Evolutionary conservation across 2,113 vertebrate genomes (phyloP), one percentile per base, ranked within the genome.

Genomic region (Paraplagusia blochii): DNA sequence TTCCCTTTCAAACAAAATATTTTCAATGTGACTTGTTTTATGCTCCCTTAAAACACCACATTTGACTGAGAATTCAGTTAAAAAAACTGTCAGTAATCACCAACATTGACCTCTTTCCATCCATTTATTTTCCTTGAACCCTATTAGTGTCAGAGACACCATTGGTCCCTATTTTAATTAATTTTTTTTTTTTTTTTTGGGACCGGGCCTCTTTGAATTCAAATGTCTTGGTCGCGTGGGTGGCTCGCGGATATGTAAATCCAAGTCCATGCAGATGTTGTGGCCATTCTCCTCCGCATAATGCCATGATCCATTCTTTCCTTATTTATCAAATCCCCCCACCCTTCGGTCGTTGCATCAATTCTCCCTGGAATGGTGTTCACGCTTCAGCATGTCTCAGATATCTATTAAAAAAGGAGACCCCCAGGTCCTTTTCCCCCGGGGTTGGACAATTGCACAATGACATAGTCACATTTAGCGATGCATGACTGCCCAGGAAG

Each of bases 211-310:
- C 47, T 69, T 76, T 61, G 77, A 63, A 75, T 58, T 49, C 62
- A 49, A 74, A 66, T 51, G 62, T 68, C 49, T 55, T 19, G 39
- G 78, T 86, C 80, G 79, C 62, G 78, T 84, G 81, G 80, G 84
- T 81, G 81, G 79, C 80, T 77, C 63, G 53, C 79, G 71, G 74
- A 63, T 75, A 83, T 83, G 84, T 77, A 81, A 84, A 85, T 86
- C 64, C 52, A 45, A 51, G 67, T 69, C 60, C 69, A 77, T 82
- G 82, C 87, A 87, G 83, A 89, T 87, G 72, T 76, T 70, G 66
- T 76, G 40, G 53, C 77, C 77, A 79, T 83, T 81, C 77, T 77
- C 78, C 68, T 66, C 36, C 2, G 29, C 56, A 63, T 66, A 79
- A 81, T 76, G 63, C 58, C 65, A 76, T 57, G 74, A 83, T 80